Evolutionary conservation across 2,797 vertebrate genomes (phyloP).

Genomic region (Squalus acanthias): DNA sequence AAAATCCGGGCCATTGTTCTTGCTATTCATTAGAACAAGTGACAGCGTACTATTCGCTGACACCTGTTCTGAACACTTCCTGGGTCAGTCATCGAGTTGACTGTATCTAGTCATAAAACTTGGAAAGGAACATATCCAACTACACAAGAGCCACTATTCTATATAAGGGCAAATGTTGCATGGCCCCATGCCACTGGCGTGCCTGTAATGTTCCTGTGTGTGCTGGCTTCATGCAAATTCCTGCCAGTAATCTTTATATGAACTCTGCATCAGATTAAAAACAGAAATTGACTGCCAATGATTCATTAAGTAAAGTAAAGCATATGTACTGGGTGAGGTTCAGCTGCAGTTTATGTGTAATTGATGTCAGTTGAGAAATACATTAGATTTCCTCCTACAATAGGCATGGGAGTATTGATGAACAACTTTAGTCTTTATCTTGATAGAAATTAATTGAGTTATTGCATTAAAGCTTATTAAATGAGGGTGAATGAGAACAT

Average conservation of each 20-base stretch:
- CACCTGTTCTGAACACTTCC: not conserved
- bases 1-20: not conserved
- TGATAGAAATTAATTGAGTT: not conserved
- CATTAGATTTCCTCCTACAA: not conserved
- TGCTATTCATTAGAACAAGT: not conserved
- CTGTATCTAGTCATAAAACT: not conserved
- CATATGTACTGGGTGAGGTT: not conserved
- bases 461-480: not conserved
- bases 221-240: not conserved
- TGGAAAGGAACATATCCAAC: not conserved
- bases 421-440: not conserved
- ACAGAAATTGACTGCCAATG: not conserved
- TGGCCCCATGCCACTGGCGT: not conserved
- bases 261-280: not conserved
- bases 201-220: not conserved
- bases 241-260: not conserved
- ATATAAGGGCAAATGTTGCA: not conserved
- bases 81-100: not conserved
- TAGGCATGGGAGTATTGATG: not conserved
- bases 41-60: not conserved
- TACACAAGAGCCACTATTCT: too few species aligned
- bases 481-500: not conserved
- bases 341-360: not conserved
- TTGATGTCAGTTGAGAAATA: not conserved
- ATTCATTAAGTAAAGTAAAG: not conserved